Evolutionary conservation across 2,797 vertebrate genomes (phyloP).

Genomic region (Parambassis ranga): DNA sequence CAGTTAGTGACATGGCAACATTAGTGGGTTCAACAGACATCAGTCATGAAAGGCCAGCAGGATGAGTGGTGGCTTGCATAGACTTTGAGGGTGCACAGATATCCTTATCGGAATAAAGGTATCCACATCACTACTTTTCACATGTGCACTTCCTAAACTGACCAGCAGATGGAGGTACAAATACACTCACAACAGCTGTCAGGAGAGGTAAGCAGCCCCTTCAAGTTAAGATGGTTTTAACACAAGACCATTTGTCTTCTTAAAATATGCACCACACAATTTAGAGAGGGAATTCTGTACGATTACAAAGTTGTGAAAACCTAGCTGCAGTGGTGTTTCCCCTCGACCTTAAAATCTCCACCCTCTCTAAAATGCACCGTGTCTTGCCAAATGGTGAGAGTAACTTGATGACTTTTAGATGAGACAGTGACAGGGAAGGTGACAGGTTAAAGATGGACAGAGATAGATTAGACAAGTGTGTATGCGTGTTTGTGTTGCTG

Average conservation of each 20-base stretch:
- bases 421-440: conserved; percentile 33
- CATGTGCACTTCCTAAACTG: background rate
- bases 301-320: background rate
- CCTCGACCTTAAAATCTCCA: background rate
- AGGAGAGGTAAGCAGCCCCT: background rate
- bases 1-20: too few species aligned
- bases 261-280: too few species aligned
- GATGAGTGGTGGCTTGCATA: too few species aligned
- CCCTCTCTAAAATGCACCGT: background rate
- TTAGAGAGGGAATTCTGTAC: too few species aligned
- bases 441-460: conserved; percentile 44
- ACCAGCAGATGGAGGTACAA: conserved; percentile 76
- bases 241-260: background rate
- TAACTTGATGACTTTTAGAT: conserved; percentile 28
- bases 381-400: background rate
- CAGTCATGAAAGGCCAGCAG: too few species aligned
- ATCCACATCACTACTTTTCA: background rate
- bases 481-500: too few species aligned
- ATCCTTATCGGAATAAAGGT: background rate
- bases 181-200: conserved; percentile 30
- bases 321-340: background rate
- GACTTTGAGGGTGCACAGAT: too few species aligned
- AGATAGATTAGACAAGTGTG: conserved; percentile 56
- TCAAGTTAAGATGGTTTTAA: conserved; percentile 5
- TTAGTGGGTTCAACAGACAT: too few species aligned